Evolutionary conservation across 1,140 invertebrate genomes (phyloP), one percentile per base, ranked within the genome.

Genomic region (Pachypeltis micranthus): DNA sequence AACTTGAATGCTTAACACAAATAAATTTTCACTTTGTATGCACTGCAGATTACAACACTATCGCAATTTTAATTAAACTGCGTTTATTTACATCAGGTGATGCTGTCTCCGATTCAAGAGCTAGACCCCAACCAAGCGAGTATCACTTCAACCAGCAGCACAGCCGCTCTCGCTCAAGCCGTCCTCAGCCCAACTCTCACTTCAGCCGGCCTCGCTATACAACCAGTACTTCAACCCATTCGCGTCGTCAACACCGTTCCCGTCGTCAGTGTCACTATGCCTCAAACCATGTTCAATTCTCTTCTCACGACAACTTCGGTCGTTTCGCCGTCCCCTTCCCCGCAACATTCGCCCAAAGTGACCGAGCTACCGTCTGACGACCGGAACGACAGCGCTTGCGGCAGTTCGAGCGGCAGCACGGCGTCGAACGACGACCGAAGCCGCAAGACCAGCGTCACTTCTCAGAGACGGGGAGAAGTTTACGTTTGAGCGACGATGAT

Each of bases 91-190:
- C 68, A n/a, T 26, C 84, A 87, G 69, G 86, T 89, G 19, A 82
- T 89, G 1, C 73, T 90, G 23, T 88, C 87, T 1, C 86, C 87
- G 0, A 91, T 90, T 63, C 78, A 87, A 73, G 87, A 85, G 74
- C 74, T 81, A 67, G 87, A 90, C 66, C 81, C 83, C 34, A 67
- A 67, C 60, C 65, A 67, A 29, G 62, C 66, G 23, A 72, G 67
- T 4, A 85, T 84, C 16, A 77, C 87, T 19, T 81, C 83, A 66
- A 79, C 82, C 1, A 82, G 83, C 0, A 82, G 83, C 66, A 79
- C 83, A 0, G 82, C 83, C 0, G 84, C 84, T 0, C 29, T 59
- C 14, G 57, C 57, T 3, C 84, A 87, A 68, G 83, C 85, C 0
- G 83, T 87, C 1, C 71, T 86, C 0, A 81, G 84, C 0, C 84